phyloP scores from a whole-genome alignment of 2,113 vertebrate genomes.

The Leptocoma aspasia region DNA sequence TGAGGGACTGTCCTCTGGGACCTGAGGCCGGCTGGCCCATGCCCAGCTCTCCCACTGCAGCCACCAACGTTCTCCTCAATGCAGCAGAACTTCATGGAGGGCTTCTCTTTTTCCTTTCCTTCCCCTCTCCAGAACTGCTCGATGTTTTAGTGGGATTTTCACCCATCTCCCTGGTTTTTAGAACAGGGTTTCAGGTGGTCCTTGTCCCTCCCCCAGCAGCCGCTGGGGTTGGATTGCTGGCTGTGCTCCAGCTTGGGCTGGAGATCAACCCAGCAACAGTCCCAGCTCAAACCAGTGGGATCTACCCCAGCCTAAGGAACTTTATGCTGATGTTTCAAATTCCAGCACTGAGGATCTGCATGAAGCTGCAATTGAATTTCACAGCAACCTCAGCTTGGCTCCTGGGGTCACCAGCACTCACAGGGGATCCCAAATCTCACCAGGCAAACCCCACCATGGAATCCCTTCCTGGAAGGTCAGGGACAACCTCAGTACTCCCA shows the following conservation, averaged over 20 bases:
- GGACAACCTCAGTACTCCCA: background rate
- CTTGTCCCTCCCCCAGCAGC: background rate
- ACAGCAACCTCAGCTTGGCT: background rate
- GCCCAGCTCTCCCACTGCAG: background rate
- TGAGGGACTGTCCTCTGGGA: fast-evolving
- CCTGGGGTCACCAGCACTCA: background rate
- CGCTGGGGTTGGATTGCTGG: background rate
- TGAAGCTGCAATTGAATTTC: background rate
- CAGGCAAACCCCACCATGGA: background rate
- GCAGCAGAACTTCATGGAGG: background rate
- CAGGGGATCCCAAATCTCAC: background rate
- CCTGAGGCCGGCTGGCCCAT: background rate
- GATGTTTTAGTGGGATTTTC: background rate
- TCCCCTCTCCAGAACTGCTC: background rate
- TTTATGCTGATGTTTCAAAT: background rate
- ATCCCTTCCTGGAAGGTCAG: background rate
- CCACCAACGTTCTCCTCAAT: background rate
- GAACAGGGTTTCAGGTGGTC: fast-evolving
- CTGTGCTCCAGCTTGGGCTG: background rate
- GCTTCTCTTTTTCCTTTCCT: too few relatives aligned
- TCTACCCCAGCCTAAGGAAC: background rate
- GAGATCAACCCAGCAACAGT: background rate
- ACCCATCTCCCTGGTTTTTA: fast-evolving
- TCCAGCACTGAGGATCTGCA: background rate
- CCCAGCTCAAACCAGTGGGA: background rate